Percentiles rank a stretch among this genome's conserved stretches.
These are phyloP conservation scores for Ectobius pallidus DNA, from an alignment of 2,888 invertebrate species.

Conservation along the genomic window DNA sequence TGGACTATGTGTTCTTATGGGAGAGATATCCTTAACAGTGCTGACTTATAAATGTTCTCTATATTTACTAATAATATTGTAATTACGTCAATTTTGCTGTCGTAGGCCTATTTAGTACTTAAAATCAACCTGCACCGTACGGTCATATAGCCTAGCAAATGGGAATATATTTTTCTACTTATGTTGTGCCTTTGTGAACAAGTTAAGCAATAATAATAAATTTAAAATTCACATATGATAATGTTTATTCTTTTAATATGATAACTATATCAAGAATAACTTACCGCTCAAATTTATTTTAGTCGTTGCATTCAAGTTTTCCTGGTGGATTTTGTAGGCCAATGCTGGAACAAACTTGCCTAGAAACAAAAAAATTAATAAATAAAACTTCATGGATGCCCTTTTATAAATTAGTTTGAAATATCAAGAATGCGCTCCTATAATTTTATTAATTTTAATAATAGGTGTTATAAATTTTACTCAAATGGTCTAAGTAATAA, in stretches of 20 bases:
- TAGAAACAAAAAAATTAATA: constrained; percentile 47
- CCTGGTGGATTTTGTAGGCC: constrained; percentile 59
- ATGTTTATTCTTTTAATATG: neutral
- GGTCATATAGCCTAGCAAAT: neutral
- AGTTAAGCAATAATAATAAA: neutral
- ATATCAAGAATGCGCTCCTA: too few species aligned
- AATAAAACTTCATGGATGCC: too few species aligned
- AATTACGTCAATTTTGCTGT: too few species aligned
- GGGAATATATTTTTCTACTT: neutral
- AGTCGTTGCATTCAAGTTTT: constrained; percentile 51
- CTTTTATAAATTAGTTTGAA: neutral
- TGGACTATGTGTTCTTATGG: too few species aligned
- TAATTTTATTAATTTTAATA: too few species aligned
- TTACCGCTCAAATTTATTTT: constrained; percentile 61
- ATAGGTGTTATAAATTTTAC: too few species aligned
- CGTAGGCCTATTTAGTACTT: neutral
- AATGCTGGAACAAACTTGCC: constrained; percentile 62
- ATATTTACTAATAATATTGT: too few species aligned
- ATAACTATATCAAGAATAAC: neutral
- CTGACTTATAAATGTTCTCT: too few species aligned
- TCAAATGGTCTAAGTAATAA: too few species aligned
- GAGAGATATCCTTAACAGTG: too few species aligned
- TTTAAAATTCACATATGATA: neutral
- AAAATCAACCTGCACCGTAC: neutral
- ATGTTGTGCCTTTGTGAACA: neutral